Evolutionary conservation across 2,797 vertebrate genomes (phyloP).

Genomic region (Tangara arthus): DNA sequence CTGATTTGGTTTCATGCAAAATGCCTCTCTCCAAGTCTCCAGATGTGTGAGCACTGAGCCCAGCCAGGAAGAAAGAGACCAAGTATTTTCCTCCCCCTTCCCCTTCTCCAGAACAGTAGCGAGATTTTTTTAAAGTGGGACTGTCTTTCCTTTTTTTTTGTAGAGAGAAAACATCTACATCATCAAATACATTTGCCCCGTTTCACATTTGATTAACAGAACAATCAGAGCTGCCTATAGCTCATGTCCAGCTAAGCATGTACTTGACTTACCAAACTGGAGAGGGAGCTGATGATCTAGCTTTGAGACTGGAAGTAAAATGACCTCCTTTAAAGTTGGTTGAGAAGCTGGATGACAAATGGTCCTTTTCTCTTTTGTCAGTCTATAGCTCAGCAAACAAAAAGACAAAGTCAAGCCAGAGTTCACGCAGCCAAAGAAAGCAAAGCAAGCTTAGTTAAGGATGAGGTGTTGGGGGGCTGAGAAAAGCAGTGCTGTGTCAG

Average conservation of each 20-base stretch:
- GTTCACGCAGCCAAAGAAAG: not conserved
- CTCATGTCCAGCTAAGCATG: not conserved
- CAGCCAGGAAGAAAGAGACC: not conserved
- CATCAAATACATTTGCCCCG: not conserved
- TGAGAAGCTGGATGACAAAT: conserved; percentile 82
- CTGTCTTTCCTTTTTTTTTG: not conserved
- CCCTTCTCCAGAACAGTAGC: not conserved
- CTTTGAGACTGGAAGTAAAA: conserved; percentile 80
- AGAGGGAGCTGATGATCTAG: conserved; percentile 79
- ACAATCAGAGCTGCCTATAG: not conserved
- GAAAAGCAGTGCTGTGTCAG: not conserved
- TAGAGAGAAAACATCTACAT: not conserved
- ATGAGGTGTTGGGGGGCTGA: not conserved
- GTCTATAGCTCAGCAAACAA: conserved; percentile 64
- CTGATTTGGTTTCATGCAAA: not conserved
- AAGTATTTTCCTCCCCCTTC: not conserved
- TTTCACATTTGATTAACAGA: not conserved
- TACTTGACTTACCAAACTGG: conserved; percentile 82
- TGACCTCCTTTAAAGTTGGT: conserved; percentile 73
- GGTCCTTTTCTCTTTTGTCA: conserved; percentile 84
- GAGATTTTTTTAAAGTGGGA: not conserved
- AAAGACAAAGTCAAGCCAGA: conserved; percentile 53
- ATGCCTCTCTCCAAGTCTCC: not conserved
- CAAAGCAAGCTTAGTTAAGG: not conserved
- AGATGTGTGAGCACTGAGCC: not conserved